Conservation (phyloP, 2,797 vertebrate genomes). For the Heteromormyrus szaboi region DNA sequence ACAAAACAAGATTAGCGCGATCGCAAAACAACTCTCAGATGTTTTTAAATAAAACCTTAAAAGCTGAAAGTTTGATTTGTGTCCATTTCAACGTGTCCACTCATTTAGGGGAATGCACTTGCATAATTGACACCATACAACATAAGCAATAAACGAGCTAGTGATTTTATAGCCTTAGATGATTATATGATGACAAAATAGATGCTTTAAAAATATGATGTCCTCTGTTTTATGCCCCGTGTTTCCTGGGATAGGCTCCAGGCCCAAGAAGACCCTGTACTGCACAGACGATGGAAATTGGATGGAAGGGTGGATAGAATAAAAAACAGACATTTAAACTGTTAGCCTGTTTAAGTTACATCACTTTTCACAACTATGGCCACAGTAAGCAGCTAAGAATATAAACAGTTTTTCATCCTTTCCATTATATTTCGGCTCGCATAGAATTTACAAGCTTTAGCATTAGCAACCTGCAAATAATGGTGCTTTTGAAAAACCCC, state of each 20-base stretch:
- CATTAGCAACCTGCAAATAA: neutral
- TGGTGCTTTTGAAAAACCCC: neutral
- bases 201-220: neutral
- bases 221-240: neutral
- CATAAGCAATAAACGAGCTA: neutral
- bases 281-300: neutral
- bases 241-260: neutral
- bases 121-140: neutral
- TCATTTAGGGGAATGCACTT: neutral
- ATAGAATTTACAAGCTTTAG: neutral
- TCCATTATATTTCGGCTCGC: neutral
- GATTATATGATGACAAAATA: neutral
- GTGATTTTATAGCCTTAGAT: neutral
- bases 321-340: neutral
- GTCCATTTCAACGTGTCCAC: neutral
- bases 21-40: neutral
- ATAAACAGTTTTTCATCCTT: neutral
- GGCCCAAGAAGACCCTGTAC: neutral
- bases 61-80: neutral
- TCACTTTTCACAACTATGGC: neutral
- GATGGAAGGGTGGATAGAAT: neutral
- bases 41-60: neutral
- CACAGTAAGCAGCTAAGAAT: neutral
- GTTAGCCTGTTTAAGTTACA: neutral
- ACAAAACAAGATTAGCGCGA: neutral